Evolutionary conservation across 2,888 invertebrate genomes (phyloP), one percentile per base, ranked within the genome.

Genomic region (Eristalis tenax): DNA sequence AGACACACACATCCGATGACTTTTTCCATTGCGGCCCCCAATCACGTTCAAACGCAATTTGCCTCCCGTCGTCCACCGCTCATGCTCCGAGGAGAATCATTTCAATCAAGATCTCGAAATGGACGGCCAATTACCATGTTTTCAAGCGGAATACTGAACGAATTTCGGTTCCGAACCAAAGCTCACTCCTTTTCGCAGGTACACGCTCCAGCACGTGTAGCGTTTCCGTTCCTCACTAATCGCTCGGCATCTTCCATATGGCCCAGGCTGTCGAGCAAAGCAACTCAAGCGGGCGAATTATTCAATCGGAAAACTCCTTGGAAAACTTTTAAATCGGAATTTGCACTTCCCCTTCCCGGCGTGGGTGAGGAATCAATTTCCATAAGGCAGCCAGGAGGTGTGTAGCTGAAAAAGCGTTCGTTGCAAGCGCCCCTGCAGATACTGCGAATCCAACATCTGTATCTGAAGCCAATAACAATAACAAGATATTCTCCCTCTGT

Each of bases 401-500:
- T 50, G 50, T 6, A 18, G 50, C 18, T 50, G 50, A 50, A 50
- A 50, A 50, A 50, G 13, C 38, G 38, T 38, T 50, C 50, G n/a
- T n/a, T n/a, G 50, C 50, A 50, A 18, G 8, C 22, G 13, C 15
- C 66, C 74, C 40, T 63, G 82, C 57, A 40, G 50, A 69, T 78
- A 59, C 57, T 85, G 50, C 26, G 81, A 81, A 76, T 59, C 74
- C 77, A 74, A 86, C 85, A 82, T 86, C 85, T 83, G 83, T 78
- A 86, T 86, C 77, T 77, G 59, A 64, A 78, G 69, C 82, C 69
- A 82, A 85, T 85, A 85, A 77, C 77, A 86, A 86, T 82, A 82
- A 82, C 77, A 82, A 86, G 77, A 78, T 73, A 78, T 66, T 76
- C 66, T 68, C 6, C 18, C 8, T 6, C 32, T 32, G 4, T 10